Evolutionary conservation across 2,797 vertebrate species (phyloP).

Genomic region (Sylvia borin): DNA sequence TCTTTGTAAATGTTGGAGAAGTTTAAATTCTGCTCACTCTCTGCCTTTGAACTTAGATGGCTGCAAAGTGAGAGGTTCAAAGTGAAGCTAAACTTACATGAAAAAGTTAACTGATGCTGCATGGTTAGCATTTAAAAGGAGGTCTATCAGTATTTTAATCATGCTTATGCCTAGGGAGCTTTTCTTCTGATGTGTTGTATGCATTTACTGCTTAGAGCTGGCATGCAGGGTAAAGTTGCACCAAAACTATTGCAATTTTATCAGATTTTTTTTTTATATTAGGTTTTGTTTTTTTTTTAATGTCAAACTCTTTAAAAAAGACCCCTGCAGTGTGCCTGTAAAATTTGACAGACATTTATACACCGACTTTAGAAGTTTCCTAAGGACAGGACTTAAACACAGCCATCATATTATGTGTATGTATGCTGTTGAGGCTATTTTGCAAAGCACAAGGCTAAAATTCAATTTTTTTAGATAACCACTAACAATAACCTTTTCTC

Average conservation of each 20-base stretch:
- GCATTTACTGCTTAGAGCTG: background rate
- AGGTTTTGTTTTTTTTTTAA: background rate
- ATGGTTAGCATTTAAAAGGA: conserved; percentile 20
- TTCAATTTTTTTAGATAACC: background rate
- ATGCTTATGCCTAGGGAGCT: background rate
- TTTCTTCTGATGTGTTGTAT: conserved; percentile 7
- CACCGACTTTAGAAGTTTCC: background rate
- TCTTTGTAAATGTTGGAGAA: background rate
- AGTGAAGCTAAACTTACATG: background rate
- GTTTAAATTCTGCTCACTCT: conserved; percentile 18
- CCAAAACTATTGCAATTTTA: background rate
- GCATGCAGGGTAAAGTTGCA: background rate
- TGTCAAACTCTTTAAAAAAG: background rate
- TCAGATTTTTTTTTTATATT: background rate
- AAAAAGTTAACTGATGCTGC: background rate
- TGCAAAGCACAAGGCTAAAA: background rate
- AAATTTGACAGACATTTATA: background rate
- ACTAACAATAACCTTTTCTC: background rate
- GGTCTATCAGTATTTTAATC: background rate
- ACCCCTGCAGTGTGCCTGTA: background rate
- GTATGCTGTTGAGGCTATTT: background rate
- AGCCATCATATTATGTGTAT: background rate
- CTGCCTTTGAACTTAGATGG: conserved; percentile 39
- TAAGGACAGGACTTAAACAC: background rate
- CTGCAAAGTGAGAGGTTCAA: conserved; percentile 7